Percentiles rank a stretch among this genome's conserved stretches.
These are phyloP conservation scores for Dorcus parallelipipedus DNA, from an alignment of 2,888 invertebrate species.

Conservation along the genomic window DNA sequence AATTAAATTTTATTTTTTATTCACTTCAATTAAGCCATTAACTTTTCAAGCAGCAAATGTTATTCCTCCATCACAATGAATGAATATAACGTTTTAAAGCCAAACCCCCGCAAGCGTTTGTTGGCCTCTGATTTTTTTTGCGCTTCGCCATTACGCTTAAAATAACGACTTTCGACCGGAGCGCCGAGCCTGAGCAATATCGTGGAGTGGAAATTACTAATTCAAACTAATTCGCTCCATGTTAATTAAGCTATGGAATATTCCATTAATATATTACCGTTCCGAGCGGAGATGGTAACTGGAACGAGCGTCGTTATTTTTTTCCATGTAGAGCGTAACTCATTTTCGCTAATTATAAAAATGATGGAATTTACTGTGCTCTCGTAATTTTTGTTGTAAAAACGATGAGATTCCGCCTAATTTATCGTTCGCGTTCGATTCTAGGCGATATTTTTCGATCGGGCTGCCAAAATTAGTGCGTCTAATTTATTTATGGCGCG, in stretches of 20 bases:
- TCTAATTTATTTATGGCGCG: too few relatives aligned
- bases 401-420: too few relatives aligned
- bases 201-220: neutral
- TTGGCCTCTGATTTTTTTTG: neutral
- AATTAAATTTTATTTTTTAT: too few relatives aligned
- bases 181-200: neutral
- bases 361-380: neutral
- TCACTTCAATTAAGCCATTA: too few relatives aligned
- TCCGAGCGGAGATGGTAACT: neutral
- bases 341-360: neutral
- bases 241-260: neutral
- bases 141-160: neutral
- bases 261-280: constrained; percentile 1
- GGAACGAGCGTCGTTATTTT: neutral
- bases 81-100: too few relatives aligned
- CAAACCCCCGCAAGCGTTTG: neutral
- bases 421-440: too few relatives aligned
- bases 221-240: neutral
- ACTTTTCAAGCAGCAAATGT: too few relatives aligned
- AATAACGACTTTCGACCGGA: neutral
- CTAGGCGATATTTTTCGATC: too few relatives aligned
- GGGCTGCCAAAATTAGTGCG: too few relatives aligned
- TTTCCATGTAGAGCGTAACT: neutral
- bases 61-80: too few relatives aligned
- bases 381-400: too few relatives aligned